Evolutionary conservation across 2,888 invertebrate species (phyloP), one percentile per base, ranked within the genome.

Genomic region (Erebia epiphron): DNA sequence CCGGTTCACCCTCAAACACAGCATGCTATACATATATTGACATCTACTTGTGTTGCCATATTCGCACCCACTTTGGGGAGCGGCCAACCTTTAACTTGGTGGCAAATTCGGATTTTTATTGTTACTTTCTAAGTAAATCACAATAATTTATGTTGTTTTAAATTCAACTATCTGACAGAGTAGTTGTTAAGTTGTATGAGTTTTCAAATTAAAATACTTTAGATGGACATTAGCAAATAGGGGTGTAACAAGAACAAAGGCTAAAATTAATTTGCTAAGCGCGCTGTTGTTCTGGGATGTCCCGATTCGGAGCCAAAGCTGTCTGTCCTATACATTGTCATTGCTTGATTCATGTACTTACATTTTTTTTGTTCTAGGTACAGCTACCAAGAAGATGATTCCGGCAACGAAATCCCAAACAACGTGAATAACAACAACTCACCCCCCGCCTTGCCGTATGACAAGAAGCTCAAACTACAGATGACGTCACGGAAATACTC

Each of bases 1-100:
- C 8, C 95, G 97, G 75, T 98, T 98, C 90, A 98, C 98, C 0
- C 91, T 98, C 62, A 98, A 98, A 83, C 98, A 98, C 93, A 98
- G 98, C 89, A 98, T 98, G 98, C 94, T 98, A 77, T 95, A 0
- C 98, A 98, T 85, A 16, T 3, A n/a, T 50, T 11, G 3, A n/a
- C 11, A 46, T 46, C 11, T 3, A 46, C 11, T 46, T 46, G 46
- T 46, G 11, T 46, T 46, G 46, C 11, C 99, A 99, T 88, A 98
- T 98, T 98, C 94, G 98, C 21, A 98, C 98, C 0, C 98, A 99
- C 86, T 97, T 97, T 0, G 98, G 98, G 0, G 98, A 26, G 26
- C 26, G 3, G 26, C 26, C 26, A 26, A 26, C 26, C 26, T 26
- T 3, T 7, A 35, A 35, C 35, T 35, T 35, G 35, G 7, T 35